Conservation (phyloP, 2,888 invertebrate genomes). For the Sceliomorpha sp. region DNA sequence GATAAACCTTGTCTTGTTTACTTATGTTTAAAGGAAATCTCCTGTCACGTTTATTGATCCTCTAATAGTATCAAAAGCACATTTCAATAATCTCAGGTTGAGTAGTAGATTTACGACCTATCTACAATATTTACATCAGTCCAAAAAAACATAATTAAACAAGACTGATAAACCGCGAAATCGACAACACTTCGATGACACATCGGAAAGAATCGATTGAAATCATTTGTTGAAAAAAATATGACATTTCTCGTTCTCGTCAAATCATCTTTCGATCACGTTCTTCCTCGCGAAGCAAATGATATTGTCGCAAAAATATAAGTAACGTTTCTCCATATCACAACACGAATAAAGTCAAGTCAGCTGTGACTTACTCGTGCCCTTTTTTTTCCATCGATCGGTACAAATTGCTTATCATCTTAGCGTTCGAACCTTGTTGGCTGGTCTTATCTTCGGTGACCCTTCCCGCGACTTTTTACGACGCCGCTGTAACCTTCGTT, state of each 20-base stretch:
- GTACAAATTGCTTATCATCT: conserved; percentile 79
- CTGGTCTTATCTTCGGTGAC: conserved; percentile 70
- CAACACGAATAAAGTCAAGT: conserved; percentile 29
- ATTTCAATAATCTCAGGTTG: too few species aligned
- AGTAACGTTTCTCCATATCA: conserved; percentile 33
- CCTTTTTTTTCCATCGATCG: conserved; percentile 59
- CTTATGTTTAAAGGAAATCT: too few species aligned
- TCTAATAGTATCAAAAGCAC: too few species aligned
- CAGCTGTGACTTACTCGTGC: conserved; percentile 50
- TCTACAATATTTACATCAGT: too few species aligned
- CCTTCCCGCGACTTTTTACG: conserved; percentile 63
- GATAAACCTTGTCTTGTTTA: too few species aligned
- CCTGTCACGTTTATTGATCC: too few species aligned
- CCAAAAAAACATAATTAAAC: too few species aligned
- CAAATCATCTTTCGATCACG: conserved; percentile 1
- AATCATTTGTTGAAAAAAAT: neutral
- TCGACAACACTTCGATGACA: too few species aligned
- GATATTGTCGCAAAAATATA: conserved; percentile 14
- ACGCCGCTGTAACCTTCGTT: conserved; percentile 38
- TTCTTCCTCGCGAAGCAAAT: neutral
- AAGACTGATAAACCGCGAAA: too few species aligned
- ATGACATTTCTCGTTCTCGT: neutral
- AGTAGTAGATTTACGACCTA: too few species aligned
- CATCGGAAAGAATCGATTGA: too few species aligned
- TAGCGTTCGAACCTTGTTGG: conserved; percentile 67